Evolutionary conservation across 2,797 vertebrate species (phyloP).

Genomic region (Dendrocincla tyrannina): DNA sequence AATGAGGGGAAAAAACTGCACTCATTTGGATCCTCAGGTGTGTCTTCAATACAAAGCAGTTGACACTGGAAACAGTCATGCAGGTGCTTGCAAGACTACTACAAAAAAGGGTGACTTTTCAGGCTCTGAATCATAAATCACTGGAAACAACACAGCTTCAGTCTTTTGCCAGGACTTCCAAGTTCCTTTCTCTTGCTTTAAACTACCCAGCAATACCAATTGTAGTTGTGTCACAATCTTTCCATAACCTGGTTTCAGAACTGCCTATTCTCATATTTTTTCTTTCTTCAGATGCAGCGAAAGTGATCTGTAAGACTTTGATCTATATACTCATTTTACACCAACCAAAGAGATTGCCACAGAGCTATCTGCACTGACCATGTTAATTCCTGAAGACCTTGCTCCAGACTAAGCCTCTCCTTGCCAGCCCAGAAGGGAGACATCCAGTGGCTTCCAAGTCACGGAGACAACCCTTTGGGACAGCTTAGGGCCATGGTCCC

Average conservation of each 20-base stretch:
- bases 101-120: not conserved
- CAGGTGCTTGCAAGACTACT: not conserved
- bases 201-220: not conserved
- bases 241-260: not conserved
- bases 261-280: not conserved
- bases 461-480: not conserved
- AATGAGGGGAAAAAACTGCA: rapidly evolving
- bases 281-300: constrained; percentile 14
- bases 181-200: not conserved
- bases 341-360: not conserved
- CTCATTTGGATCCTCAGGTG: not conserved
- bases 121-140: rapidly evolving
- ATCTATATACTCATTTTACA: rapidly evolving
- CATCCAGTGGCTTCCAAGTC: not conserved
- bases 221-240: not conserved
- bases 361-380: not conserved
- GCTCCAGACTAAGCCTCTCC: not conserved
- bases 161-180: not conserved
- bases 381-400: rapidly evolving
- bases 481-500: rapidly evolving
- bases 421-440: not conserved
- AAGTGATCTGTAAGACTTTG: not conserved
- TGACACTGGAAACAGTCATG: not conserved
- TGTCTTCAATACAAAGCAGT: not conserved
- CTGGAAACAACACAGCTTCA: not conserved